Evolutionary conservation across 1,140 invertebrate genomes (phyloP), one percentile per base, ranked within the genome.

Genomic region (Drosophila kohkoa): DNA sequence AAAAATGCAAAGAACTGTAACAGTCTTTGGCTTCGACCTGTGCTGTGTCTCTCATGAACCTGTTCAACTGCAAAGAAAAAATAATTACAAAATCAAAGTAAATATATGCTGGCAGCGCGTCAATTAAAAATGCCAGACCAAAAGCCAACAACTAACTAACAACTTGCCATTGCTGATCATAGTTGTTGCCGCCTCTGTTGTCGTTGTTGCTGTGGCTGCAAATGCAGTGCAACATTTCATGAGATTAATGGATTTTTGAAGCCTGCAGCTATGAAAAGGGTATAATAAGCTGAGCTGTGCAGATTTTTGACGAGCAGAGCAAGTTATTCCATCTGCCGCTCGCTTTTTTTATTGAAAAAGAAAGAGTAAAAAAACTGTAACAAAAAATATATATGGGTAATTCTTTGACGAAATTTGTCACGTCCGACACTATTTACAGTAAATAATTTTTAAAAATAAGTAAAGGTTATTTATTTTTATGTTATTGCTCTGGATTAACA

Each of bases 51-150:
- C 67, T 46, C 68, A 78, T 65, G 65, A 83, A 87, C 83, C 69
- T 73, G 82, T 81, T 88, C 69, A 8, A 64, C 70, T 67, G 52
- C 51, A 57, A 54, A 35, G 49, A 32, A 81, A 35, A 57, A 32
- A 81, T 80, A 80, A 88, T 88, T 82, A 55, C 67, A 72, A 77
- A 72, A 70, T 81, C 75, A 70, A 46, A 57, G 51, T 51, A 76
- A 66, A 72, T 65, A 72, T 54, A 66, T 59, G 74, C 62, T 76
- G 74, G 74, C 74, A 72, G 69, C 74, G 55, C 69, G 74, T 71
- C 65, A 73, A 77, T 64, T 73, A 59, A 74, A 77, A 59, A 43
- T 59, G 63, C 62, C 73, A 70, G 30, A 13, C 60, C 58, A 75
- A 59, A 51, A 45, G 48, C 25, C 48, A 69, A 52, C 73, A 46